Conservation (phyloP, 2,113 vertebrate genomes). For the Malurus elegans region DNA sequence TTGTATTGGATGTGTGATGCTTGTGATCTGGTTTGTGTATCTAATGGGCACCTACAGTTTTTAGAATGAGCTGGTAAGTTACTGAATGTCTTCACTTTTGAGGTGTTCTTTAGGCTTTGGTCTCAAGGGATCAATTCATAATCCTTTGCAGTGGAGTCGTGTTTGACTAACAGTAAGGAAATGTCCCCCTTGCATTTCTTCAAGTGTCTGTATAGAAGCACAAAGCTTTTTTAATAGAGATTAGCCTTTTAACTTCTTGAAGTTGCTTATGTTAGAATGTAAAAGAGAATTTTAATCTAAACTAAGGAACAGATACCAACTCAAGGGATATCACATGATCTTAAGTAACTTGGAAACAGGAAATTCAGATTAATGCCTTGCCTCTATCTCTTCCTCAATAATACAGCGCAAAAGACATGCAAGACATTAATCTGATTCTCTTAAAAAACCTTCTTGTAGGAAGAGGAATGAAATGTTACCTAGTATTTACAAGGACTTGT, state of each 20-base stretch:
- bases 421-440: background rate
- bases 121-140: background rate
- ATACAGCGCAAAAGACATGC: background rate
- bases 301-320: background rate
- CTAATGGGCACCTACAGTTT: background rate
- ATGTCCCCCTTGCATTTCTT: background rate
- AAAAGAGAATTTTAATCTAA: background rate
- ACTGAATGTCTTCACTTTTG: background rate
- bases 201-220: background rate
- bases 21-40: background rate
- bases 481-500: background rate
- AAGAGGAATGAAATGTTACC: background rate
- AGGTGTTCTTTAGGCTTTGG: background rate
- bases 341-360: background rate
- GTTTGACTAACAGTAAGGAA: background rate
- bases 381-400: background rate
- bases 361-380: background rate
- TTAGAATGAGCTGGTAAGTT: background rate
- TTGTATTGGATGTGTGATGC: rapidly evolving
- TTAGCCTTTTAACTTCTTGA: background rate
- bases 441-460: background rate
- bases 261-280: background rate
- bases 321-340: background rate
- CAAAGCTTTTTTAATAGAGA: background rate
- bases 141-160: background rate